phyloP scores from a whole-genome alignment of 2,113 vertebrate genomes.

The Anser cygnoides region DNA sequence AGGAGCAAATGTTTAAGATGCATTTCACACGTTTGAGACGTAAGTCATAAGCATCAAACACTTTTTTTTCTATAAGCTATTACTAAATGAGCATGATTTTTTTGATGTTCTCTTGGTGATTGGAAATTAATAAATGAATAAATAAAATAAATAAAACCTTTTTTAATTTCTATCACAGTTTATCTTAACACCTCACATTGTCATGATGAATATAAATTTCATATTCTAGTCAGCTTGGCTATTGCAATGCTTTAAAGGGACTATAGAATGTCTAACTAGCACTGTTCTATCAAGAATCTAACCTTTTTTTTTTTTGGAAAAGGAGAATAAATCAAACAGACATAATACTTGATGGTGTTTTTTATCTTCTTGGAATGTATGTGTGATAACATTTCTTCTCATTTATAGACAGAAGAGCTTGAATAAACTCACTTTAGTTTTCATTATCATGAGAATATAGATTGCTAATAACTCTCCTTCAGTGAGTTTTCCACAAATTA shows the following conservation, averaged over 20 bases:
- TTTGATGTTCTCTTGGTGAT: not conserved
- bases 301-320: constrained; percentile 3
- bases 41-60: not conserved
- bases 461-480: not conserved
- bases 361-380: constrained; percentile 9
- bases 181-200: not conserved
- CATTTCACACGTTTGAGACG: not conserved
- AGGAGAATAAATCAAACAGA: constrained; percentile 31
- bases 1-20: not conserved
- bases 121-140: not conserved
- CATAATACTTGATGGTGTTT: not conserved
- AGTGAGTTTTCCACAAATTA: not conserved
- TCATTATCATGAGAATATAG: not conserved
- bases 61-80: not conserved
- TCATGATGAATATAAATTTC: not conserved
- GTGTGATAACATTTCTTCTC: not conserved
- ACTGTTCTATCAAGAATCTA: not conserved
- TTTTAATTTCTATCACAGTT: not conserved
- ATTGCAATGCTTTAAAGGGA: not conserved
- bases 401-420: not conserved
- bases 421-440: not conserved
- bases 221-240: not conserved
- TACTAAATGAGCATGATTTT: not conserved
- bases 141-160: not conserved
- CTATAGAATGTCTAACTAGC: not conserved